phyloP scores from a whole-genome alignment of 2,888 invertebrate genomes.

The Pachymerium ferrugineum region DNA sequence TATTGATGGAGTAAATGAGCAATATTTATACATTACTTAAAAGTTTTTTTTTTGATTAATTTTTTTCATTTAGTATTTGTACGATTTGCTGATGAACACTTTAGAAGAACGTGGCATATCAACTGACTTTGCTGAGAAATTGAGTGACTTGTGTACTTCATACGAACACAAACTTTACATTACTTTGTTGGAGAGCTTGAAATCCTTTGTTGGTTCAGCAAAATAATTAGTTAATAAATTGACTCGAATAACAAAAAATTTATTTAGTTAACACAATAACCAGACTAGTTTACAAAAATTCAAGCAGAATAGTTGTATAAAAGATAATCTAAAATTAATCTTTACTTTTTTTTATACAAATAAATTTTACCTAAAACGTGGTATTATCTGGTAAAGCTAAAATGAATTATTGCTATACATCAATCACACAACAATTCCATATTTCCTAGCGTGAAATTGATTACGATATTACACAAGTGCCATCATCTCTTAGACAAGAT shows the following conservation, averaged over 20 bases:
- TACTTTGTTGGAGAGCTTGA: conserved; percentile 74
- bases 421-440: too few relatives aligned
- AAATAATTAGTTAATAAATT: background rate
- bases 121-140: conserved; percentile 83
- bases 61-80: conserved; percentile 66
- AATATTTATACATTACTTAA: background rate
- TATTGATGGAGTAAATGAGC: conserved; percentile 76
- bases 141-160: conserved; percentile 79
- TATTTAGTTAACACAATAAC: background rate
- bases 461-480: background rate
- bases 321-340: too few relatives aligned
- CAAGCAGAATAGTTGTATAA: too few relatives aligned
- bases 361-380: background rate
- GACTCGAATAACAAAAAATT: background rate
- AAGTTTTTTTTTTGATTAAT: conserved; percentile 32
- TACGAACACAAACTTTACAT: conserved; percentile 93
- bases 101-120: conserved; percentile 93
- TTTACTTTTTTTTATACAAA: too few relatives aligned
- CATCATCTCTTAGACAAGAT: background rate
- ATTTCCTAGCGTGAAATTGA: too few relatives aligned
- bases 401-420: background rate
- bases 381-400: background rate
- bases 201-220: conserved; percentile 63
- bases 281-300: too few relatives aligned
- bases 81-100: conserved; percentile 88